phyloP scores from a whole-genome alignment of 2,113 vertebrate species.

The Ciconia boyciana region DNA sequence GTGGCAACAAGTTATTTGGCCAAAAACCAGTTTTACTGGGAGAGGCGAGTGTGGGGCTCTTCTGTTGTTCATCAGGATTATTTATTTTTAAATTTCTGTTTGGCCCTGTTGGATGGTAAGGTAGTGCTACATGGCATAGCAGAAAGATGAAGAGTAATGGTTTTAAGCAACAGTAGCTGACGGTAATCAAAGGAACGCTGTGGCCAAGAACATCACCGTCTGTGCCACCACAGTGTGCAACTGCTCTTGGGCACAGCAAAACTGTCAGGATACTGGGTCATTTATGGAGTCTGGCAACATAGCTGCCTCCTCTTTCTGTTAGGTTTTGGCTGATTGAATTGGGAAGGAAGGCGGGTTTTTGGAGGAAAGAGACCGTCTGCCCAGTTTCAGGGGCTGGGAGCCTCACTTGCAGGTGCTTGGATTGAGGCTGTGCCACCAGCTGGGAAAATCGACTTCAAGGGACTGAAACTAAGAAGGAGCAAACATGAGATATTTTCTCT shows the following conservation, averaged over 20 bases:
- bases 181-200: background rate
- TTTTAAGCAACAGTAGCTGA: background rate
- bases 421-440: background rate
- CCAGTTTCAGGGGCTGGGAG: background rate
- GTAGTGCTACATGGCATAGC: accelerated
- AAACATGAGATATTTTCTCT: background rate
- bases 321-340: background rate
- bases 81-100: background rate
- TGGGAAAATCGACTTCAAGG: background rate
- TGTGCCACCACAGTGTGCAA: accelerated
- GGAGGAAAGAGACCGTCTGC: background rate
- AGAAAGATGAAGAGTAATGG: background rate
- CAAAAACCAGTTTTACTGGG: background rate
- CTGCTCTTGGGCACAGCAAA: background rate
- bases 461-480: background rate
- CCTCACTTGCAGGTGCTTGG: background rate
- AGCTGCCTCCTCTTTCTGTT: background rate
- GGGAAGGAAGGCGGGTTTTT: background rate
- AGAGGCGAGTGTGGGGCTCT: background rate
- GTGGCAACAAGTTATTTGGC: background rate
- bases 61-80: background rate
- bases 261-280: background rate
- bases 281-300: background rate
- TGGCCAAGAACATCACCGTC: background rate
- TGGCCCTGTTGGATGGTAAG: background rate